Evolutionary conservation across 2,797 vertebrate genomes (phyloP), one percentile per base, ranked within the genome.

Genomic region (Epinephelus awoara): DNA sequence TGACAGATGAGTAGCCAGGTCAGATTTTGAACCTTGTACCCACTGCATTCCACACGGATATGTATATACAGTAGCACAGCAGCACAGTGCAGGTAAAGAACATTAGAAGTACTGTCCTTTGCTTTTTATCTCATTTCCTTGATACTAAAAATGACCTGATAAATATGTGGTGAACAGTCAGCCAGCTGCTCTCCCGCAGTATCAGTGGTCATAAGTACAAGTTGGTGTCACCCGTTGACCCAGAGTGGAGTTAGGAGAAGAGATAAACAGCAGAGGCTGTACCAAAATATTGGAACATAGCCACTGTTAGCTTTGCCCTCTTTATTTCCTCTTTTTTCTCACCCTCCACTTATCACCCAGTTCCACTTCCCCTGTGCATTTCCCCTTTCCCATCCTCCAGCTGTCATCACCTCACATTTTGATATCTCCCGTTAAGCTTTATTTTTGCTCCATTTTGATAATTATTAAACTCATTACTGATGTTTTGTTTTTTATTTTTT

Each of bases 401-500:
- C 67, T 79, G 52, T 73, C 51, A 78, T 79, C 62, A 70, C 57
- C 19, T 69, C 70, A 72, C 38, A 73, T 34, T 83, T 77, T 27
- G 3, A 50, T 65, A 11, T 57, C 23, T 8, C n/a, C 58, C 11
- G 52, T 67, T 40, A 51, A 75, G 57, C 47, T 70, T 67, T 75
- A 74, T 83, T 75, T 47, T 67, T 55, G 25, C 44, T 51, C 44
- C 50, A 49, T 74, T 76, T 81, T 65, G 50, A 79, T 85, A 67
- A 62, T 75, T 71, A 80, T 72, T 85, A 84, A 29, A 82, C 54
- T 73, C 70, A 80, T 86, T 91, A 85, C 69, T 85, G 56, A 83
- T 18, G 58, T 79, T 75, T 75, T 82, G 7, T 82, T 83, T 82
- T 86, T 72, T 55, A 7, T 18, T 23, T 55, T 67, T 55, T 67